phyloP scores from a whole-genome alignment of 2,888 invertebrate species.

The Erynnis tages region DNA sequence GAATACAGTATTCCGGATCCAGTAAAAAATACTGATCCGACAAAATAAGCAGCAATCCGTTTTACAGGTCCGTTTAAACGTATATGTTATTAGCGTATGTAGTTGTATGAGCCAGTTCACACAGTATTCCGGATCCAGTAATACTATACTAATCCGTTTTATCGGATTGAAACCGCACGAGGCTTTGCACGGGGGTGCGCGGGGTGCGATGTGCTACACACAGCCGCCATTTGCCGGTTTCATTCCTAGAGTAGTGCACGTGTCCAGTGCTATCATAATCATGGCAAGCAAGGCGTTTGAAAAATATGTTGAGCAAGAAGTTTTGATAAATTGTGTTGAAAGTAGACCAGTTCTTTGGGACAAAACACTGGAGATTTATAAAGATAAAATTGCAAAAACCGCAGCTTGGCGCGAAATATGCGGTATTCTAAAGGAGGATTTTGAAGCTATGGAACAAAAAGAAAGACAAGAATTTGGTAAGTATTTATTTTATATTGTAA shows the following conservation, averaged over 20 bases:
- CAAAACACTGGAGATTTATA: constrained; percentile 27
- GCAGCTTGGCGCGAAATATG: constrained; percentile 22
- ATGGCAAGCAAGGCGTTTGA: constrained; percentile 29
- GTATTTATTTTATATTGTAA: not conserved
- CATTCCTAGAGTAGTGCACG: constrained; percentile 19
- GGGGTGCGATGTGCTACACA: constrained; percentile 28
- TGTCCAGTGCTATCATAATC: constrained; percentile 30
- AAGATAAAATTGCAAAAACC: constrained; percentile 20
- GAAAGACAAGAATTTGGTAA: constrained; percentile 25
- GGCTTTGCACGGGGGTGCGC: constrained; percentile 30
- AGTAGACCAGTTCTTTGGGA: constrained; percentile 25
- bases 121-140: not conserved
- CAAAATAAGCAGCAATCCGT: not conserved
- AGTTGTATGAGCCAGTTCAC: too few relatives aligned
- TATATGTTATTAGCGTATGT: too few relatives aligned
- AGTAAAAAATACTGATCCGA: not conserved
- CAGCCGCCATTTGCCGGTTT: constrained; percentile 28
- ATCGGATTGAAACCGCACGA: constrained; percentile 24
- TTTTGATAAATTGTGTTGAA: constrained; percentile 25
- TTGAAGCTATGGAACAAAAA: constrained; percentile 26
- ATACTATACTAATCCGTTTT: constrained; percentile 23
- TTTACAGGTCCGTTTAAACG: too few relatives aligned
- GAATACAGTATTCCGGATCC: not conserved
- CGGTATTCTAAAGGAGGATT: constrained; percentile 24
- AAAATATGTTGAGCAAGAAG: constrained; percentile 27